phyloP scores from a whole-genome alignment of 2,888 invertebrate species.

The Ryuthela nishihirai region DNA sequence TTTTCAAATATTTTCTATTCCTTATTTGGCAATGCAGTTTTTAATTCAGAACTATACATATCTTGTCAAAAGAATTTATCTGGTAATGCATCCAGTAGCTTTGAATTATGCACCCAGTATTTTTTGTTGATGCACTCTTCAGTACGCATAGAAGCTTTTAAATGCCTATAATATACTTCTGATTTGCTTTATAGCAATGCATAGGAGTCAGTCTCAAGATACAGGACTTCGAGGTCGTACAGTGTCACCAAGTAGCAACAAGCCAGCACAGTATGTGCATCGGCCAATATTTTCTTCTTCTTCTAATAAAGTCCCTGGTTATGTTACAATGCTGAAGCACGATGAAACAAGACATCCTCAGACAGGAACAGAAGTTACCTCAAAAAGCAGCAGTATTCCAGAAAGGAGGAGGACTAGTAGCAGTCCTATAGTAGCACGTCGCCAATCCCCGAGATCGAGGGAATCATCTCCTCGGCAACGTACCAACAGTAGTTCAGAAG shows the following conservation, averaged over 20 bases:
- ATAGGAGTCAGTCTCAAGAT: constrained; percentile 40
- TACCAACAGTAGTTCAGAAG: constrained; percentile 42
- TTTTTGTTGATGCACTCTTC: no score
- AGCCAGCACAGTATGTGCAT: constrained; percentile 11
- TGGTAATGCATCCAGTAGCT: no score
- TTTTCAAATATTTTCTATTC: no score
- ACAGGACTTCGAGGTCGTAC: constrained; percentile 33
- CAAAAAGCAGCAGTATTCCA: constrained; percentile 2
- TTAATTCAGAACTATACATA: no score
- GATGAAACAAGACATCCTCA: constrained; percentile 11
- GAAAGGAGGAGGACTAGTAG: constrained; percentile 34
- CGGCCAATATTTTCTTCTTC: constrained; percentile 36
- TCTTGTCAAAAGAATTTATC: no score
- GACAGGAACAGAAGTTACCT: background rate
- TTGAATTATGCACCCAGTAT: no score
- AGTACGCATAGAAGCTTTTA: no score
- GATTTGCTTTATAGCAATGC: constrained; percentile 33
- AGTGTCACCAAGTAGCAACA: background rate
- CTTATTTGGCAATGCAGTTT: no score
- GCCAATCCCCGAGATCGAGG: constrained; percentile 29
- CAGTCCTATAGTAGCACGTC: constrained; percentile 35
- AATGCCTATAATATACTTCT: no score
- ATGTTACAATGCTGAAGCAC: constrained; percentile 39
- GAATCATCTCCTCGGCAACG: constrained; percentile 39
- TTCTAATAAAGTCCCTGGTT: constrained; percentile 40